Conservation (phyloP, 2,888 invertebrate genomes). For the Drosophila nigricruria region DNA sequence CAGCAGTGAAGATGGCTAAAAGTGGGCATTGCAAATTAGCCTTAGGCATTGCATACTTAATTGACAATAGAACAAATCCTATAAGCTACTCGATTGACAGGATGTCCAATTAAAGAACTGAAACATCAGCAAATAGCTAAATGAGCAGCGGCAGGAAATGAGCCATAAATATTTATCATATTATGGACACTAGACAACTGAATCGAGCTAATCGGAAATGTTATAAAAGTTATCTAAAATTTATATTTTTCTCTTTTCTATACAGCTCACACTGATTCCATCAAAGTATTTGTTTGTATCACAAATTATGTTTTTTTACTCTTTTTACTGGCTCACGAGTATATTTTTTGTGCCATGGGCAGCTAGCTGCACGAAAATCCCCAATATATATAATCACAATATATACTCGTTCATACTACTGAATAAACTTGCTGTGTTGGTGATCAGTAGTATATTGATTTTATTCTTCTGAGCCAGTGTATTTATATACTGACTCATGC, state of each 20-base stretch:
- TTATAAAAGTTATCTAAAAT: neutral
- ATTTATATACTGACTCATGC: too few relatives aligned
- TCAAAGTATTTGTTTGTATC: neutral
- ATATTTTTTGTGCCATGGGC: too few relatives aligned
- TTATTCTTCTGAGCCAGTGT: too few relatives aligned
- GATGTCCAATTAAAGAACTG: slow-evolving; percentile 1
- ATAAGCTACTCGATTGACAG: slow-evolving; percentile 7
- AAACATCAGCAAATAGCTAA: neutral
- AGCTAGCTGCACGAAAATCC: too few relatives aligned
- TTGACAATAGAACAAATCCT: slow-evolving; percentile 21
- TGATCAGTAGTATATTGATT: too few relatives aligned
- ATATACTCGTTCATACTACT: too few relatives aligned
- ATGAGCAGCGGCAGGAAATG: neutral
- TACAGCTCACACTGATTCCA: neutral
- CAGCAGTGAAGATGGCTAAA: slow-evolving; percentile 18
- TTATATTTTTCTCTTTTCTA: neutral
- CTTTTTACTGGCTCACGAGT: neutral
- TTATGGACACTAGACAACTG: slow-evolving; percentile 12
- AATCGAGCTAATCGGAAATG: neutral
- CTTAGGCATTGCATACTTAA: slow-evolving; percentile 26
- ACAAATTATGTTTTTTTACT: neutral
- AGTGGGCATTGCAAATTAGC: slow-evolving; percentile 20
- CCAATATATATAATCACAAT: too few relatives aligned
- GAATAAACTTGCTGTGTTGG: too few relatives aligned
- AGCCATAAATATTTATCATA: slow-evolving; percentile 1